These are phyloP conservation scores for Pammene aurita DNA, from an alignment of 2,888 invertebrate species.

Conservation along the genomic window DNA sequence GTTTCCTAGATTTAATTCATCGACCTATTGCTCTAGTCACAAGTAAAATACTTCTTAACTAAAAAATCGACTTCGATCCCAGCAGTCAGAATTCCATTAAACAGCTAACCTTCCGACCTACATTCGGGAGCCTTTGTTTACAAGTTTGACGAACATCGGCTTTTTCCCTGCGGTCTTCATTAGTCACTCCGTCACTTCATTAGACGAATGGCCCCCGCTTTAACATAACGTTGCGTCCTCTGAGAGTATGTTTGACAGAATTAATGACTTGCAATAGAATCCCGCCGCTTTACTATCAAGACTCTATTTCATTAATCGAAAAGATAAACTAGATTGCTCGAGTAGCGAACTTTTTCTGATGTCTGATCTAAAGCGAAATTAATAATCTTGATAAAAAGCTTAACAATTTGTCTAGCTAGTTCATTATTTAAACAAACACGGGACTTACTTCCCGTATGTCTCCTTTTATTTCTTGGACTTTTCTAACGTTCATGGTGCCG, in stretches of 20 bases:
- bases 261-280: conserved; percentile 22
- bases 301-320: conserved; percentile 7
- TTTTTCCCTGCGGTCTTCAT: conserved; percentile 28
- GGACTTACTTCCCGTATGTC: too few species aligned
- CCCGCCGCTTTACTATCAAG: not conserved
- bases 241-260: conserved; percentile 17
- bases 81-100: not conserved
- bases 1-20: too few species aligned
- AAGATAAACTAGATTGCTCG: conserved; percentile 3
- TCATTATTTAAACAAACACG: not conserved
- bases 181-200: conserved; percentile 23
- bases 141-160: conserved; percentile 5
- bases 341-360: not conserved
- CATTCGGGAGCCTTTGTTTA: not conserved
- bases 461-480: too few species aligned
- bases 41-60: not conserved
- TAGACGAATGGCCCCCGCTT: conserved; percentile 21
- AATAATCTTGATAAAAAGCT: not conserved
- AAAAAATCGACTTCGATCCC: not conserved
- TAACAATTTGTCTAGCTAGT: not conserved
- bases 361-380: not conserved
- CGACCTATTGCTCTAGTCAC: too few species aligned
- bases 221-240: conserved; percentile 8
- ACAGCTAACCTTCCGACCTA: not conserved
- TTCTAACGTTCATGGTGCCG: too few species aligned